Conservation (phyloP, 2,888 invertebrate genomes). For the Caradrina kadenii region DNA sequence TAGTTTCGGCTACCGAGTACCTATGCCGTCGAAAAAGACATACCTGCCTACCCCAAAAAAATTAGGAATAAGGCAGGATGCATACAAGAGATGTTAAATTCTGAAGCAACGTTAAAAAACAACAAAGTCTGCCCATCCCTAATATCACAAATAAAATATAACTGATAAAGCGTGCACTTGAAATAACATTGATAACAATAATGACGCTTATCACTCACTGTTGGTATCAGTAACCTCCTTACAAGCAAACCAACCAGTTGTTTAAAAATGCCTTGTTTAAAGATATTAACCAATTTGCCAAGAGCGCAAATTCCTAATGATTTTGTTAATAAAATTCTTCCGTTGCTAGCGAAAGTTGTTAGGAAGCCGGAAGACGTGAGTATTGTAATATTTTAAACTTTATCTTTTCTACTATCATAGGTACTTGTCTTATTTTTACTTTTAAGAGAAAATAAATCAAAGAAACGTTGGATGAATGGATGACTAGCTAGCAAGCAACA, state of each 20-base stretch:
- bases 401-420: neutral
- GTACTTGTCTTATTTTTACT: neutral
- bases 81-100: too few relatives aligned
- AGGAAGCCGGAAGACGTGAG: slow-evolving; percentile 48
- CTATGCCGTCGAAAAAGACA: too few relatives aligned
- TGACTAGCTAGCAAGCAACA: neutral
- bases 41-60: too few relatives aligned
- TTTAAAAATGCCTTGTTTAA: slow-evolving; percentile 80
- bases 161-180: slow-evolving; percentile 50
- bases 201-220: slow-evolving; percentile 40
- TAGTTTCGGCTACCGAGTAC: too few relatives aligned
- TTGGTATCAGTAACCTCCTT: slow-evolving; percentile 40
- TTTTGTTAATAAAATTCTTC: slow-evolving; percentile 76
- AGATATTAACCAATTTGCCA: slow-evolving; percentile 78
- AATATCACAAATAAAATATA: slow-evolving; percentile 32
- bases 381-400: slow-evolving; percentile 1
- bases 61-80: too few relatives aligned
- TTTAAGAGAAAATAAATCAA: neutral
- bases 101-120: neutral
- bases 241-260: slow-evolving; percentile 5
- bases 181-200: slow-evolving; percentile 53
- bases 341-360: slow-evolving; percentile 53
- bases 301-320: slow-evolving; percentile 74
- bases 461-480: neutral
- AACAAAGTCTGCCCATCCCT: slow-evolving; percentile 18